Evolutionary conservation across 2,797 vertebrate species (phyloP).

Genomic region (Chiloscyllium punctatum): DNA sequence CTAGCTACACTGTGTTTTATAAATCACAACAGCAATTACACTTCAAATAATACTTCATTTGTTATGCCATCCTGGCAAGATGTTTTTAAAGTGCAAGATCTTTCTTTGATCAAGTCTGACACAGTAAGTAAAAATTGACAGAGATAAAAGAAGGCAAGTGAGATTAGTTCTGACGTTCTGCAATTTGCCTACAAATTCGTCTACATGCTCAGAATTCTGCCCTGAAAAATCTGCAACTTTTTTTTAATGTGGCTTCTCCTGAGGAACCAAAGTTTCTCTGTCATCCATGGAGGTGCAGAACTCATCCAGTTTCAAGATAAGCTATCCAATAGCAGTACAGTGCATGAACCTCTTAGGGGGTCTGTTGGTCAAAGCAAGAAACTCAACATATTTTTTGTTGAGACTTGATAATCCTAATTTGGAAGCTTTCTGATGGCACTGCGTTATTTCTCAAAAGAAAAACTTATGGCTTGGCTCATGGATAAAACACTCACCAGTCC

Average conservation of each 20-base stretch:
- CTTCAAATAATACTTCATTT: background rate
- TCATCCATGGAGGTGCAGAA: background rate
- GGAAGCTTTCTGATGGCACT: background rate
- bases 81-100: background rate
- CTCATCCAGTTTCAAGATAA: background rate
- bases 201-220: background rate
- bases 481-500: slow-evolving; percentile 52
- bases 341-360: background rate
- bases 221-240: background rate
- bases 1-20: background rate
- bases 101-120: background rate
- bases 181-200: background rate
- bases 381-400: background rate
- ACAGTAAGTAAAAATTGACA: background rate
- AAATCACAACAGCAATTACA: background rate
- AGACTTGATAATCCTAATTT: background rate
- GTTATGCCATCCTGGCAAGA: background rate
- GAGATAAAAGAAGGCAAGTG: background rate
- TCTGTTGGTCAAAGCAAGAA: slow-evolving; percentile 21
- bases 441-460: background rate
- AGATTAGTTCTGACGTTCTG: background rate
- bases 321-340: background rate
- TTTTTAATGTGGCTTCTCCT: background rate
- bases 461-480: background rate
- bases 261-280: background rate